A percentile compares a stretch with the other conserved stretches of the same genome.
Evolutionary conservation across 2,888 invertebrate genomes (phyloP).

Genomic region (Ceratothoa steindachneri): DNA sequence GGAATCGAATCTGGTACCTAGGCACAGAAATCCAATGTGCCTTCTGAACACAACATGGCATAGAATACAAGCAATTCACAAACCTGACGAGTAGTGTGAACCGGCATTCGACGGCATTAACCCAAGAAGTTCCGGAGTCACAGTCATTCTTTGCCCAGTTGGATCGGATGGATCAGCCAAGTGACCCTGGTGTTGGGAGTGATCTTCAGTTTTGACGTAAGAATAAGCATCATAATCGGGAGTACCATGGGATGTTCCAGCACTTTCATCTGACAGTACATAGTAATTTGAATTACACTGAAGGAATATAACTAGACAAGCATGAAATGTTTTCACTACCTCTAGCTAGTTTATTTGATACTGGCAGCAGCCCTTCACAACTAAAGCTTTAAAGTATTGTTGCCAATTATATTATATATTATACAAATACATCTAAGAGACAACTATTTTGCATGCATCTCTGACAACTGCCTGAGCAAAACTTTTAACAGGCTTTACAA

Average conservation of each 20-base stretch:
- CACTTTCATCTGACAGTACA: slow-evolving; percentile 28
- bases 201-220: slow-evolving; percentile 29
- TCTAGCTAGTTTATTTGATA: too few species aligned
- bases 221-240: slow-evolving; percentile 33
- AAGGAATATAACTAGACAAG: too few species aligned
- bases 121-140: slow-evolving; percentile 62
- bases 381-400: too few species aligned
- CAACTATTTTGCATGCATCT: neutral
- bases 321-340: too few species aligned
- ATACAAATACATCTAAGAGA: neutral
- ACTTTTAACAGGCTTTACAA: neutral
- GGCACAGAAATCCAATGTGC: too few species aligned
- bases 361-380: too few species aligned
- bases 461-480: neutral
- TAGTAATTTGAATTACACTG: too few species aligned
- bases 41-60: too few species aligned
- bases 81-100: slow-evolving; percentile 43
- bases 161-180: slow-evolving; percentile 28
- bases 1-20: too few species aligned
- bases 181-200: slow-evolving; percentile 25
- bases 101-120: slow-evolving; percentile 56
- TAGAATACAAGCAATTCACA: slow-evolving; percentile 2
- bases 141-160: slow-evolving; percentile 61
- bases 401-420: neutral
- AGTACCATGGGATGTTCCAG: slow-evolving; percentile 35